Conservation (phyloP, 2,113 vertebrate species). For the Cyphotilapia sp. region DNA sequence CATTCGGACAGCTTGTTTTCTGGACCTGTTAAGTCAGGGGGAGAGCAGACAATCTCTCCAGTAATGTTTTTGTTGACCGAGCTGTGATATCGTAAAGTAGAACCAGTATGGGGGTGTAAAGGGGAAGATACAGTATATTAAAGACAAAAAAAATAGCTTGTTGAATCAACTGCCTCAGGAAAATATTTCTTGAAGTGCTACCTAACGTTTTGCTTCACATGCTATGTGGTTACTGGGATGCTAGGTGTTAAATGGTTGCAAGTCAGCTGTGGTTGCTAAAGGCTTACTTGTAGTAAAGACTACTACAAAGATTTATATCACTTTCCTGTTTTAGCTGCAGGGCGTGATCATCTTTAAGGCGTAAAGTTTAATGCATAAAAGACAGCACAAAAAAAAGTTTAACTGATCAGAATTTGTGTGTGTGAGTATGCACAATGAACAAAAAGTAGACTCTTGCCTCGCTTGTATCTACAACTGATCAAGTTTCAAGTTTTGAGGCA, state of each 20-base stretch:
- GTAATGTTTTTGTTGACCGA: conserved; percentile 20
- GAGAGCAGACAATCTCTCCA: conserved; percentile 8
- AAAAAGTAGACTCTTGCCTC: not conserved
- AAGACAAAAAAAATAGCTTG: not conserved
- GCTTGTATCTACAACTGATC: not conserved
- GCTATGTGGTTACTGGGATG: not conserved
- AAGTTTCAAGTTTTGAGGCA: not conserved
- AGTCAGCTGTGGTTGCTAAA: not conserved
- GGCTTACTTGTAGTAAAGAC: not conserved
- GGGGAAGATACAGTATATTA: not conserved
- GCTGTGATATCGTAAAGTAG: not conserved
- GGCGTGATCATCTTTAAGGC: not conserved
- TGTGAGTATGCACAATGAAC: not conserved
- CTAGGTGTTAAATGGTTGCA: not conserved
- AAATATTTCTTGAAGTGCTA: not conserved
- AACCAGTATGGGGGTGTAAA: not conserved
- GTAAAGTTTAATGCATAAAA: not conserved
- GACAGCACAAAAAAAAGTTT: not conserved
- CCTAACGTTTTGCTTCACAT: not conserved
- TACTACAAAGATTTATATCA: not conserved
- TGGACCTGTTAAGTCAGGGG: not conserved
- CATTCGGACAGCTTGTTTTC: not conserved
- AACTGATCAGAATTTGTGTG: not conserved
- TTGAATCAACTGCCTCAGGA: not conserved
- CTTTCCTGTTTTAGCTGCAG: not conserved